A percentile compares a stretch with the other conserved stretches of the same genome.
These are phyloP conservation scores for Chirona hameri DNA, from an alignment of 2,888 invertebrate species.

Conservation along the genomic window DNA sequence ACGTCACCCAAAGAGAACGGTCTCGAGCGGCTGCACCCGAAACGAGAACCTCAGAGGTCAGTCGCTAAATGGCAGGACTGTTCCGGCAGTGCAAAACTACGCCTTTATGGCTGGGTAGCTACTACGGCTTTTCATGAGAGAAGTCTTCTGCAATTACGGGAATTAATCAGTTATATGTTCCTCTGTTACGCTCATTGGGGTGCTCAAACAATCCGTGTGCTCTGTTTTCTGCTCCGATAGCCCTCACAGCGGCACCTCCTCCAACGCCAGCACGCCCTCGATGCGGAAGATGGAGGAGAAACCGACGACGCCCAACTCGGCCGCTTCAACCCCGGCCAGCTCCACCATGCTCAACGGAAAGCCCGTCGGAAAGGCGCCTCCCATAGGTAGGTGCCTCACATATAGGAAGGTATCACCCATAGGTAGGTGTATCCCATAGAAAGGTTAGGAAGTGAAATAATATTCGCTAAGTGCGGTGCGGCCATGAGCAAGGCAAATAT, in stretches of 20 bases:
- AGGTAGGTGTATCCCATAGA: no score
- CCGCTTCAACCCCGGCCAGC: constrained; percentile 80
- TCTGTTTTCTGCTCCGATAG: constrained; percentile 43
- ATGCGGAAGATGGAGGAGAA: constrained; percentile 78
- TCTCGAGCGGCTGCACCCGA: constrained; percentile 66
- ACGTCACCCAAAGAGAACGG: constrained; percentile 82
- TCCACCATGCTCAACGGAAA: constrained; percentile 31
- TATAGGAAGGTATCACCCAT: no score
- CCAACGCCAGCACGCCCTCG: constrained; percentile 82
- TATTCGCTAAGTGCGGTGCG: no score
- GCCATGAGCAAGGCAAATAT: no score
- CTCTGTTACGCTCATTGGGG: no score
- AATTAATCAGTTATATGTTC: background rate
- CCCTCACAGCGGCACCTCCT: constrained; percentile 79
- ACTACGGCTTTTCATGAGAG: background rate
- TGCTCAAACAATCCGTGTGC: no score
- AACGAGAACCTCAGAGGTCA: constrained; percentile 54
- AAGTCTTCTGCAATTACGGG: background rate
- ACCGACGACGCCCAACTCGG: constrained; percentile 84
- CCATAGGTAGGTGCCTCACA: background rate
- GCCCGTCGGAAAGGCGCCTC: background rate
- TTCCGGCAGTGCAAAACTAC: no score
- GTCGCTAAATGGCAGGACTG: background rate
- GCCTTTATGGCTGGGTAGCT: no score
- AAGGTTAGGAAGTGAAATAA: no score